A percentile compares a stretch with the other conserved stretches of the same genome.
phyloP scores from a whole-genome alignment of 2,797 vertebrate genomes.

The Phalanger gymnotis region DNA sequence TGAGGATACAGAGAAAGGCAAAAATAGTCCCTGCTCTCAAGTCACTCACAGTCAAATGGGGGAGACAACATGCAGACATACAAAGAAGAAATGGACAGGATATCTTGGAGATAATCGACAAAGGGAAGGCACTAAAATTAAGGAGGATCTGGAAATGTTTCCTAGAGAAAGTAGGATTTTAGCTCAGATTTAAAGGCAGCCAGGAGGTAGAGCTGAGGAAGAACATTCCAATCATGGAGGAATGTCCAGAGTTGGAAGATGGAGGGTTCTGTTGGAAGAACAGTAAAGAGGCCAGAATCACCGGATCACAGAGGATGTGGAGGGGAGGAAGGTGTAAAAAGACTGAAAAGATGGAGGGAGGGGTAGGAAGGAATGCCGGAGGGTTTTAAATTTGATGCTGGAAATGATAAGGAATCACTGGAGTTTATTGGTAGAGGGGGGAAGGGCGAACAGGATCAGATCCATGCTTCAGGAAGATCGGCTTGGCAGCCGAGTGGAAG shows the following conservation, averaged over 20 bases:
- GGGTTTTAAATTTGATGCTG: not conserved
- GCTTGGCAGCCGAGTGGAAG: not conserved
- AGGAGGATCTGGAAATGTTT: not conserved
- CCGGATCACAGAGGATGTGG: not conserved
- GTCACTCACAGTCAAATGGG: not conserved
- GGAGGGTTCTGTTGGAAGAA: not conserved
- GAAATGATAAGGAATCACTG: not conserved
- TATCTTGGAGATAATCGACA: not conserved
- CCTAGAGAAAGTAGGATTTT: not conserved
- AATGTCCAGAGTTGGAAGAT: not conserved
- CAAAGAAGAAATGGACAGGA: not conserved
- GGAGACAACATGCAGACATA: not conserved
- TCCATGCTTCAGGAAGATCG: not conserved
- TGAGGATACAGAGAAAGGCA: not conserved
- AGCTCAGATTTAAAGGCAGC: not conserved
- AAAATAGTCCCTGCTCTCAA: not conserved
- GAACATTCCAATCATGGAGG: not conserved
- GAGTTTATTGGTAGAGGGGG: not conserved
- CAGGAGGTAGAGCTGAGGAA: not conserved
- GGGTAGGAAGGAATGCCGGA: not conserved
- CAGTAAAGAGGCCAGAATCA: not conserved
- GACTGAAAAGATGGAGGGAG: not conserved
- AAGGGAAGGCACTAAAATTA: not conserved
- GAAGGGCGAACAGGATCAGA: not conserved
- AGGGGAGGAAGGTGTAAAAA: not conserved